Evolutionary conservation across 2,888 invertebrate species (phyloP).

Genomic region (Griposia aprilina): DNA sequence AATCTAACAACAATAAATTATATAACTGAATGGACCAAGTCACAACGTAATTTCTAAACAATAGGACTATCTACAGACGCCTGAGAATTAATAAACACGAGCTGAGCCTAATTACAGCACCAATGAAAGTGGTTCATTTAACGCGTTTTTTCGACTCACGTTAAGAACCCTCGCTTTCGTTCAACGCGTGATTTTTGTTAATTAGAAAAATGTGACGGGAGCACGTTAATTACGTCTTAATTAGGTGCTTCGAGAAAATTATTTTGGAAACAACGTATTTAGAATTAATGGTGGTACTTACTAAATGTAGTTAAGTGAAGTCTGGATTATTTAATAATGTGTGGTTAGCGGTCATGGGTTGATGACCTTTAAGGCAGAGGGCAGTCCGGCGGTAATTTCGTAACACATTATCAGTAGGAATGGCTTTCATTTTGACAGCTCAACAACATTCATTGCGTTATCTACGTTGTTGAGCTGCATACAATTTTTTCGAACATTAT

Average conservation of each 20-base stretch:
- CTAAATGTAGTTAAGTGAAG: background rate
- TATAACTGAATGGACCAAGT: background rate
- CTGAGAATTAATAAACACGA: constrained; percentile 41
- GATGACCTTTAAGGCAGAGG: constrained; percentile 2
- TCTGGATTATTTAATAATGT: constrained; percentile 5
- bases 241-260: constrained; percentile 43
- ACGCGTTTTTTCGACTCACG: constrained; percentile 41
- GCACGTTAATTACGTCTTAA: constrained; percentile 43
- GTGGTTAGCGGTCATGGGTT: background rate
- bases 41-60: constrained; percentile 21
- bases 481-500: too few species aligned
- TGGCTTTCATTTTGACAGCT: too few species aligned
- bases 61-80: constrained; percentile 10
- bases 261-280: constrained; percentile 19
- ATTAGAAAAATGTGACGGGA: constrained; percentile 54
- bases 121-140: constrained; percentile 50
- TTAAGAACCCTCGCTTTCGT: constrained; percentile 52
- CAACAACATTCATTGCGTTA: too few species aligned
- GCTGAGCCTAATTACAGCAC: constrained; percentile 33
- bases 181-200: constrained; percentile 52
- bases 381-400: background rate
- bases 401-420: too few species aligned
- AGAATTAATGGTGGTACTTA: constrained; percentile 19
- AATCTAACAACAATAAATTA: background rate
- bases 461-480: too few species aligned